These are phyloP conservation scores for Ptilodon capucinus DNA, from an alignment of 2,888 invertebrate species.

Conservation along the genomic window DNA sequence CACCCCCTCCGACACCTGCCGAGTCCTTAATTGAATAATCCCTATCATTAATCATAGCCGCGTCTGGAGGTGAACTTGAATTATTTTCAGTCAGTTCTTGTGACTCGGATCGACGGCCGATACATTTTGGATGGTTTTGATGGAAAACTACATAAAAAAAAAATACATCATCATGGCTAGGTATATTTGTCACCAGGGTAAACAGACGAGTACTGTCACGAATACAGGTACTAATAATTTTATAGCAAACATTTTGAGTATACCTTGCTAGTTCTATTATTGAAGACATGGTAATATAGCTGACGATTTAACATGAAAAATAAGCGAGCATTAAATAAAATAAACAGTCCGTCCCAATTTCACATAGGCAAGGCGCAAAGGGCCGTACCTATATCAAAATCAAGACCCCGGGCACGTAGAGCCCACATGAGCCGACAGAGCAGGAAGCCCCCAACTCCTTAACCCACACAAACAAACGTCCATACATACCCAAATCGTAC, in stretches of 20 bases:
- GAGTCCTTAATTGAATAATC: slow-evolving; percentile 82
- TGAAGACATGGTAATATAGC: too few species aligned
- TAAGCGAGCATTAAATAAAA: slow-evolving; percentile 36
- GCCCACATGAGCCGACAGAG: slow-evolving; percentile 55
- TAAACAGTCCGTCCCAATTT: slow-evolving; percentile 62
- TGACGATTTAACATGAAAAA: too few species aligned
- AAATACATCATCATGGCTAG: too few species aligned
- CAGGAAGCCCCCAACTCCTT: slow-evolving; percentile 69
- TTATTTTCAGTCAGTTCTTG: slow-evolving; percentile 68
- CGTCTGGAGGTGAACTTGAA: slow-evolving; percentile 76
- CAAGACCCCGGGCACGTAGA: slow-evolving; percentile 68
- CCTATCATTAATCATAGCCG: slow-evolving; percentile 79
- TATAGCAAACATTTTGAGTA: too few species aligned
- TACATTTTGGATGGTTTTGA: slow-evolving; percentile 6
- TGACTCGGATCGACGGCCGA: slow-evolving; percentile 35
- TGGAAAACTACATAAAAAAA: neutral
- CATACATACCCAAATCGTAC: slow-evolving; percentile 61
- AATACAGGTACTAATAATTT: too few species aligned
- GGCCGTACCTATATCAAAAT: slow-evolving; percentile 74
- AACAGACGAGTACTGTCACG: too few species aligned
- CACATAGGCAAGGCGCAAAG: slow-evolving; percentile 55
- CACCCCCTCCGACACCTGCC: slow-evolving; percentile 63
- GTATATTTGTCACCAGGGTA: too few species aligned
- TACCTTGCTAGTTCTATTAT: too few species aligned
- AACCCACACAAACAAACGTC: slow-evolving; percentile 64